Evolutionary conservation across 2,797 vertebrate species (phyloP).

Genomic region (Tragelaphus eurycerus): DNA sequence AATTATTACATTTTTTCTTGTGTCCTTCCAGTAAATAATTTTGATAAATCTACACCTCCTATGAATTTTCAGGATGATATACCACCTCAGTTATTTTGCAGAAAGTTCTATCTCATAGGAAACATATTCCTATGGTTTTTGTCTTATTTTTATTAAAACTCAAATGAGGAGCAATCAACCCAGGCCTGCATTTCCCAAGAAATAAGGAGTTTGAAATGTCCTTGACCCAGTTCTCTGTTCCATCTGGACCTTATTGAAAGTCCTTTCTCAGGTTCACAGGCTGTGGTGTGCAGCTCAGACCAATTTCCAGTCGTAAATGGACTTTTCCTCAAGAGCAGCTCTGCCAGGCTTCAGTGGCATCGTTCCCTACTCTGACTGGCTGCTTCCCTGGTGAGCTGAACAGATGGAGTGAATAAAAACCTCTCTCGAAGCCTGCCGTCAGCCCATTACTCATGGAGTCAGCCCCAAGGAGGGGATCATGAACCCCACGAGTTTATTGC

Average conservation of each 20-base stretch:
- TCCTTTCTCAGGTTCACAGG: not conserved
- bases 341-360: not conserved
- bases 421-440: not conserved
- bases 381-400: not conserved
- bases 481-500: not conserved
- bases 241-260: not conserved
- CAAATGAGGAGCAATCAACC: not conserved
- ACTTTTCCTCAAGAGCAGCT: not conserved
- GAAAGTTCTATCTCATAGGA: not conserved
- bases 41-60: not conserved
- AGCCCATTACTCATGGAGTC: not conserved
- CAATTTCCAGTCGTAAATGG: not conserved
- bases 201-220: not conserved
- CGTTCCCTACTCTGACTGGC: not conserved
- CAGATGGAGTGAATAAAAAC: not conserved
- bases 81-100: not conserved
- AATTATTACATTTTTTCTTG: not conserved
- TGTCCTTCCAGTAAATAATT: not conserved
- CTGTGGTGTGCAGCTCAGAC: not conserved
- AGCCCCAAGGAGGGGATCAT: not conserved
- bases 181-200: not conserved
- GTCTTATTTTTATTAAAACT: slow-evolving; percentile 20
- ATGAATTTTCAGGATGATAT: slow-evolving; percentile 20
- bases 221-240: not conserved
- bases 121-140: not conserved